Evolutionary conservation across 2,113 vertebrate genomes (phyloP).

Genomic region (Dasyornis broadbenti): DNA sequence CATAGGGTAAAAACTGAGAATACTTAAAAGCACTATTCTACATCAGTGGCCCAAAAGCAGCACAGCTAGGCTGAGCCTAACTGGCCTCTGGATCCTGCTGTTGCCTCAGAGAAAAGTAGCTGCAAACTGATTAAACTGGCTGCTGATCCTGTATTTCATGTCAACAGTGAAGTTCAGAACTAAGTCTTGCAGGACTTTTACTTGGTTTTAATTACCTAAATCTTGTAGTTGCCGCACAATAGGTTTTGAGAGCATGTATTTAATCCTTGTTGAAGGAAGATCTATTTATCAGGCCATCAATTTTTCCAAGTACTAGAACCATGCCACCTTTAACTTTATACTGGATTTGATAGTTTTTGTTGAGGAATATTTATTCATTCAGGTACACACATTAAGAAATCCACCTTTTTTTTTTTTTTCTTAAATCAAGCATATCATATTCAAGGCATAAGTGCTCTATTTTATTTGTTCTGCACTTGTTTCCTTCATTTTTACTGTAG

Average conservation of each 20-base stretch:
- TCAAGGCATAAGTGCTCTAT: background rate
- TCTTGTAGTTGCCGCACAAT: background rate
- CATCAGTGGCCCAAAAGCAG: background rate
- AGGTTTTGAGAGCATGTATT: background rate
- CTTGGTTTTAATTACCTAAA: constrained; percentile 10
- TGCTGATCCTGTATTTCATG: background rate
- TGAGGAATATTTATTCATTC: background rate
- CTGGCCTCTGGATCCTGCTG: constrained; percentile 48
- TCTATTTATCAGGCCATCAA: background rate
- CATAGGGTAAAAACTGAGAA: background rate
- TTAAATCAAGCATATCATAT: background rate
- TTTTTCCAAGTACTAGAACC: background rate
- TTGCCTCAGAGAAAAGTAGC: constrained; percentile 21
- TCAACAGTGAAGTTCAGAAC: constrained; percentile 32
- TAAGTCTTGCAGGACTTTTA: background rate
- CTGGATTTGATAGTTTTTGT: background rate
- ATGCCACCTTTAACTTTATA: background rate
- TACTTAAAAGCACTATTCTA: background rate
- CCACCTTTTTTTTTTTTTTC: background rate
- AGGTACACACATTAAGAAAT: rapidly evolving
- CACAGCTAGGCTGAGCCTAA: background rate
- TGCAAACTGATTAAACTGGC: constrained; percentile 58
- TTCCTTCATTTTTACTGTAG: background rate
- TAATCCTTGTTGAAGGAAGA: background rate
- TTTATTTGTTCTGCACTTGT: background rate